phyloP scores from a whole-genome alignment of 1,140 invertebrate species.

The Drosophila triauraria region DNA sequence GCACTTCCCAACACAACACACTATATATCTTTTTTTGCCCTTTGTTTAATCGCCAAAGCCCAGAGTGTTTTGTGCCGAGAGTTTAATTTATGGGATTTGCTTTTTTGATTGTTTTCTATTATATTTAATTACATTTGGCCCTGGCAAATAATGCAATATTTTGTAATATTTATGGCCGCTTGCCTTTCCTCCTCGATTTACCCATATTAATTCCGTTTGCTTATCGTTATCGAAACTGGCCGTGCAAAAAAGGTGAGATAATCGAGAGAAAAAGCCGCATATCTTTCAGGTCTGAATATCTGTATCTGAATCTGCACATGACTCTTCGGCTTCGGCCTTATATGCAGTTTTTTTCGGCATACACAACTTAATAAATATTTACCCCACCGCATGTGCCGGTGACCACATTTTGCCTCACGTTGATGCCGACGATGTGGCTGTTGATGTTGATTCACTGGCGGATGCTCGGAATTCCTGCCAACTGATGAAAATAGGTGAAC shows the following conservation, averaged over 20 bases:
- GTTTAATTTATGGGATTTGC: slow-evolving; percentile 79
- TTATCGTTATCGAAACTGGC: slow-evolving; percentile 36
- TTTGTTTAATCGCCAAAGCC: slow-evolving; percentile 43
- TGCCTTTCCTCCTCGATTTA: not conserved
- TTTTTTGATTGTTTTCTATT: slow-evolving; percentile 77
- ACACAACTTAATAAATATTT: slow-evolving; percentile 52
- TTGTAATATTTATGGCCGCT: slow-evolving; percentile 44
- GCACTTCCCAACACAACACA: not conserved
- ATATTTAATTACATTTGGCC: slow-evolving; percentile 72
- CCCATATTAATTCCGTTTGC: slow-evolving; percentile 54
- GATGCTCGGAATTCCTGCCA: slow-evolving; percentile 26
- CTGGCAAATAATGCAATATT: slow-evolving; percentile 59
- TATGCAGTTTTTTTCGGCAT: slow-evolving; percentile 25
- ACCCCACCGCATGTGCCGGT: slow-evolving; percentile 19
- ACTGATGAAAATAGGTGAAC: slow-evolving; percentile 20
- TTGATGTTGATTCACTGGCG: slow-evolving; percentile 28
- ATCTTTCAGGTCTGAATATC: slow-evolving; percentile 14
- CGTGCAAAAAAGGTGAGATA: slow-evolving; percentile 21
- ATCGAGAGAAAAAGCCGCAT: slow-evolving; percentile 5
- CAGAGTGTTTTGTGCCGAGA: slow-evolving; percentile 32
- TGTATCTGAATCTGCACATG: slow-evolving; percentile 21
- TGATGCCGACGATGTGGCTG: not conserved
- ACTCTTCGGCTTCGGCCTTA: slow-evolving; percentile 32
- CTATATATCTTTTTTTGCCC: slow-evolving; percentile 1
- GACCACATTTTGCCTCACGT: slow-evolving; percentile 27